Conservation (phyloP, 2,797 vertebrate genomes). For the Pitangus sulphuratus region DNA sequence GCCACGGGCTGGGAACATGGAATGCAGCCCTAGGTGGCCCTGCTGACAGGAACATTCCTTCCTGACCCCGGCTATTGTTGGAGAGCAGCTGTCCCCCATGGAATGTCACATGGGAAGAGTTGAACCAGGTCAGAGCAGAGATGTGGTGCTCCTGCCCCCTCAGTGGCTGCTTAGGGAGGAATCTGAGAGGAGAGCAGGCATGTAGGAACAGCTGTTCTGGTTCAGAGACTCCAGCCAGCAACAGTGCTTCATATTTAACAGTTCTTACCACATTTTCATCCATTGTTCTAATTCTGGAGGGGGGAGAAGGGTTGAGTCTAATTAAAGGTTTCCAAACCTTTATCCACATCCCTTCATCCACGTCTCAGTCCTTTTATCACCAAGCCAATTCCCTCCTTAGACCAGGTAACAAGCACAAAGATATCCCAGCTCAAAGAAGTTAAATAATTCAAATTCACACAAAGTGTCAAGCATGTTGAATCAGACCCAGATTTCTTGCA, state of each 20-base stretch:
- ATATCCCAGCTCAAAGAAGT: not conserved
- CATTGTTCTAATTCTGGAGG: not conserved
- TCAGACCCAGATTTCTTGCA: not conserved
- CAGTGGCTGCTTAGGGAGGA: rapidly evolving
- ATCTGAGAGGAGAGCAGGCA: not conserved
- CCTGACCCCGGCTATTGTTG: not conserved
- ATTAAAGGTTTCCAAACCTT: not conserved
- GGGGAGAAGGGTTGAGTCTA: rapidly evolving
- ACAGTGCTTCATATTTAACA: not conserved
- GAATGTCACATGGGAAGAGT: not conserved
- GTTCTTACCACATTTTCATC: not conserved
- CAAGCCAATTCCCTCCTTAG: not conserved
- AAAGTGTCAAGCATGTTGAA: not conserved
- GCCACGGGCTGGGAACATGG: not conserved
- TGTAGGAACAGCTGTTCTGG: not conserved
- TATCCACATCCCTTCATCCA: not conserved
- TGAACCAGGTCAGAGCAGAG: not conserved
- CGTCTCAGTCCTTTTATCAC: not conserved
- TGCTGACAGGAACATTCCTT: not conserved
- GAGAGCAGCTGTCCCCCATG: not conserved
- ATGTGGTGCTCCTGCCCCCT: not conserved
- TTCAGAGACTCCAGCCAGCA: not conserved
- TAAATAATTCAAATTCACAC: not conserved
- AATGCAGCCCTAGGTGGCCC: too few relatives aligned
- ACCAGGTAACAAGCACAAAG: not conserved